Conservation (phyloP, 2,797 vertebrate genomes). For the Pampus argenteus region DNA sequence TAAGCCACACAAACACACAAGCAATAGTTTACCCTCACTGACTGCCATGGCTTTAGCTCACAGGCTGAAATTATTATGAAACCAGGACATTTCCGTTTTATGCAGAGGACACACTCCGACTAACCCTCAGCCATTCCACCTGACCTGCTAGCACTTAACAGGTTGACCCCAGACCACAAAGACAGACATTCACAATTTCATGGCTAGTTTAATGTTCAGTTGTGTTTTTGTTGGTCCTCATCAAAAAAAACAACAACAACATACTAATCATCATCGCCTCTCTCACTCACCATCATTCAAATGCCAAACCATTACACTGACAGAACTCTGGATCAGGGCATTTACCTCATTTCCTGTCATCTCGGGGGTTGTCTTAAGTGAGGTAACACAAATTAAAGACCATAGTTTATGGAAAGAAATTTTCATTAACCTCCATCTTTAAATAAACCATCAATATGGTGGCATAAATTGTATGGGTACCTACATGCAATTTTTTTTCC, state of each 20-base stretch:
- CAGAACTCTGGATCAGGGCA: constrained; percentile 78
- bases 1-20: constrained; percentile 26
- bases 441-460: constrained; percentile 40
- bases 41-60: constrained; percentile 42
- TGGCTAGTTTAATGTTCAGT: constrained; percentile 61
- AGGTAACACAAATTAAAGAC: constrained; percentile 50
- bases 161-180: constrained; percentile 53
- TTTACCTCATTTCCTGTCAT: constrained; percentile 62
- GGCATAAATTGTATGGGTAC: constrained; percentile 44
- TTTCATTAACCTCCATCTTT: constrained; percentile 42
- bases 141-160: constrained; percentile 55
- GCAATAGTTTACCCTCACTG: constrained; percentile 35
- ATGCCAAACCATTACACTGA: constrained; percentile 84
- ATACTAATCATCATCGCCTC: constrained; percentile 56
- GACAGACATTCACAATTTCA: constrained; percentile 57
- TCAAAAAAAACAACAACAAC: too few species aligned
- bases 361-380: constrained; percentile 57
- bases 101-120: constrained; percentile 43
- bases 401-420: constrained; percentile 3
- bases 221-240: constrained; percentile 61
- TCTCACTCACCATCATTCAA: constrained; percentile 78
- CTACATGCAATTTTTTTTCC: constrained; percentile 44
- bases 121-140: constrained; percentile 62
- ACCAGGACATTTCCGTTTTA: constrained; percentile 49
- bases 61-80: constrained; percentile 45